Conservation (phyloP, 2,888 invertebrate species). For the Scrobipalpa costella region DNA sequence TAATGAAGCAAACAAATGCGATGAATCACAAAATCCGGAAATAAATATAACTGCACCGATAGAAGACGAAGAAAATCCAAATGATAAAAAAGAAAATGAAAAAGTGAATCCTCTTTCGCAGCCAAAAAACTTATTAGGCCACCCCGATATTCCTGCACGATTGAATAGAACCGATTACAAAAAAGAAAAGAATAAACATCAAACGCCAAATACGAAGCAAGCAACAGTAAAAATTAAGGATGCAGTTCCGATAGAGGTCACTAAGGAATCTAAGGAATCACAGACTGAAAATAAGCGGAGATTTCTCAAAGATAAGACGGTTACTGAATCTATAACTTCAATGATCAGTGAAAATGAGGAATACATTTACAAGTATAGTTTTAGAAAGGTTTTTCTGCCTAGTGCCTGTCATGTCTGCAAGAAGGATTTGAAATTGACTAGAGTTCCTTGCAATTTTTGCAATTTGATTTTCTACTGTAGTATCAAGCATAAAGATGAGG, state of each 20-base stretch:
- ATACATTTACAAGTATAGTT: conserved; percentile 84
- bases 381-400: conserved; percentile 83
- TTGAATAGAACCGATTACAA: conserved; percentile 78
- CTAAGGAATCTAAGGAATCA: conserved; percentile 57
- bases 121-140: conserved; percentile 81
- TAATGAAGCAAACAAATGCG: conserved; percentile 46
- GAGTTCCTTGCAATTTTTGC: conserved; percentile 75
- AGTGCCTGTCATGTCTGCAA: conserved; percentile 81
- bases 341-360: conserved; percentile 80
- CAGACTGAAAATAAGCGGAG: conserved; percentile 58
- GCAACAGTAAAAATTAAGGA: conserved; percentile 75
- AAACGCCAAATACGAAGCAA: conserved; percentile 58
- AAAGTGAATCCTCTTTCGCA: conserved; percentile 60
- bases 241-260: conserved; percentile 52
- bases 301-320: conserved; percentile 44
- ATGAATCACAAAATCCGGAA: conserved; percentile 48
- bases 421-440: conserved; percentile 53
- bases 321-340: conserved; percentile 51
- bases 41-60: conserved; percentile 59
- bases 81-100: conserved; percentile 43
- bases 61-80: conserved; percentile 48
- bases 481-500: conserved; percentile 81
- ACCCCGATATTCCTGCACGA: conserved; percentile 76
- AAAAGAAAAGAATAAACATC: conserved; percentile 72
- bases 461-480: conserved; percentile 84